These are phyloP conservation scores for Hirundo rustica DNA, from an alignment of 2,797 vertebrate species.

Conservation along the genomic window DNA sequence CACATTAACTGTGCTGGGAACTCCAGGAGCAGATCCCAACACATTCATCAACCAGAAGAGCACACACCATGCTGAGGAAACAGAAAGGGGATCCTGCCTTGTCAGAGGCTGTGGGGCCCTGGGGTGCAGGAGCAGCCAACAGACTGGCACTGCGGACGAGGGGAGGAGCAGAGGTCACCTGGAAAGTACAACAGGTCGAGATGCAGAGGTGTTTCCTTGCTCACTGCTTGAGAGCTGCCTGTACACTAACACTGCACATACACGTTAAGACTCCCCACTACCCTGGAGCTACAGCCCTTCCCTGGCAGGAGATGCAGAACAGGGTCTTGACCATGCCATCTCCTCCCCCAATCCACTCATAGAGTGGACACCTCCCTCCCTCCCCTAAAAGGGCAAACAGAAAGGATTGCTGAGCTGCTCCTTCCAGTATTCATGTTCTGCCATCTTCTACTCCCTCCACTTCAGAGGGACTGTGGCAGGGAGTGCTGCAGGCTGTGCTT, in stretches of 20 bases:
- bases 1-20: background rate
- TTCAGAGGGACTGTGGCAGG: background rate
- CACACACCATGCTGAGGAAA: slow-evolving; percentile 36
- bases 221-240: background rate
- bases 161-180: slow-evolving; percentile 38
- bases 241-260: background rate
- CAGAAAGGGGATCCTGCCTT: slow-evolving; percentile 57
- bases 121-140: background rate
- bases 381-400: background rate
- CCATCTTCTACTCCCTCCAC: background rate
- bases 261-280: background rate
- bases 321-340: background rate
- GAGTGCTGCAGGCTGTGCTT: background rate
- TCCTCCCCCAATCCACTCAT: background rate
- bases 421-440: background rate
- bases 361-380: background rate
- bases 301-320: background rate
- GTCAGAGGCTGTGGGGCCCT: background rate
- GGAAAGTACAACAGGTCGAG: background rate
- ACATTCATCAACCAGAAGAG: background rate
- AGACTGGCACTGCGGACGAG: background rate
- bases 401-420: background rate
- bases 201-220: background rate
- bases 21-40: background rate
- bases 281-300: background rate